Percentiles rank a stretch among this genome's conserved stretches.
These are phyloP conservation scores for Ephialtes manifestator DNA, from an alignment of 2,888 invertebrate species.

Conservation along the genomic window DNA sequence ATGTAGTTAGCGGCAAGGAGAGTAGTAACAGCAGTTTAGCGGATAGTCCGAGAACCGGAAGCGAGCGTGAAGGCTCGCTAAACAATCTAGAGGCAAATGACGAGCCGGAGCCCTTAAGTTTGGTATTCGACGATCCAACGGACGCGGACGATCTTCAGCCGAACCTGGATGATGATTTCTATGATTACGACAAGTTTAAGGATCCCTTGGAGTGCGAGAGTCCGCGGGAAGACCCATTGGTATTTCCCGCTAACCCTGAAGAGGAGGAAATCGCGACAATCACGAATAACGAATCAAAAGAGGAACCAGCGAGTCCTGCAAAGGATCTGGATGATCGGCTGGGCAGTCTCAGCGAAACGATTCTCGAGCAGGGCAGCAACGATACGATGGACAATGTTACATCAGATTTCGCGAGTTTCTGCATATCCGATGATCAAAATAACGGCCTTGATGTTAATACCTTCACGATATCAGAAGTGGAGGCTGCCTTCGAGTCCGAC, in stretches of 20 bases:
- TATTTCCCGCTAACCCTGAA: not conserved
- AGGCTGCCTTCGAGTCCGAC: constrained; percentile 61
- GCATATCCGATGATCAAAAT: constrained; percentile 65
- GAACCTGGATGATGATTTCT: constrained; percentile 80
- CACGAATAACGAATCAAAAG: constrained; percentile 27
- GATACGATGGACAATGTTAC: constrained; percentile 61
- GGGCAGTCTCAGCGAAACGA: constrained; percentile 40
- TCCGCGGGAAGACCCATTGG: constrained; percentile 43
- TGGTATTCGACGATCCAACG: constrained; percentile 82
- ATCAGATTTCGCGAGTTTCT: constrained; percentile 67
- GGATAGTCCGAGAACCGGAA: constrained; percentile 78
- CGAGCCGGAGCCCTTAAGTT: constrained; percentile 81
- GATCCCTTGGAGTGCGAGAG: constrained; percentile 72
- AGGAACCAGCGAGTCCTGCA: constrained; percentile 1
- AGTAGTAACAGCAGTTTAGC: constrained; percentile 81
- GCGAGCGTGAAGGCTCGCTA: constrained; percentile 75
- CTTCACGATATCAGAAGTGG: constrained; percentile 68
- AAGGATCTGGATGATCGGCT: constrained; percentile 34
- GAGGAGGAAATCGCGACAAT: constrained; percentile 33
- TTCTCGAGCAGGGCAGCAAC: constrained; percentile 52
- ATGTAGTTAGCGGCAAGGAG: constrained; percentile 78
- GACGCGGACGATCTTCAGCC: constrained; percentile 74
- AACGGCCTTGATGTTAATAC: constrained; percentile 58
- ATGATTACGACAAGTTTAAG: constrained; percentile 80
- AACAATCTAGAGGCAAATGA: constrained; percentile 77